phyloP scores from a whole-genome alignment of 1,140 invertebrate genomes.

The Calycopis cecrops region DNA sequence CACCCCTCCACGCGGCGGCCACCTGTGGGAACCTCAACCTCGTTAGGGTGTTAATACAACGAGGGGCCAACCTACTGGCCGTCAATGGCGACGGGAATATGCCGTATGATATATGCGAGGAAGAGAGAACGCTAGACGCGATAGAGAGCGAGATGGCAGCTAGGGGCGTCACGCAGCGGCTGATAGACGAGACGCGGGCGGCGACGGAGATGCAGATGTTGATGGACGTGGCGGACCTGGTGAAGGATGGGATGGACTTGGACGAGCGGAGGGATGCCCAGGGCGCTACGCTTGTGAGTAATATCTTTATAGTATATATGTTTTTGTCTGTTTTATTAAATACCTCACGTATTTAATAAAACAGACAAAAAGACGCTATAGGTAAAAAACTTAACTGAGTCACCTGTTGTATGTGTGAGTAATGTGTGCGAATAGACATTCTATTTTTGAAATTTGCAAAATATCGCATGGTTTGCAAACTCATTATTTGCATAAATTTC shows the following conservation, averaged over 20 bases:
- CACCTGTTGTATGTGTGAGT: no score
- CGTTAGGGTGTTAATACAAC: conserved; percentile 86
- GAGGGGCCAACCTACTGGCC: conserved; percentile 96
- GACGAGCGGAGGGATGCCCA: conserved; percentile 88
- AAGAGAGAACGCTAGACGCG: conserved; percentile 95
- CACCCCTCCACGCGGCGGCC: conserved; percentile 97
- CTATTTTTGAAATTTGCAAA: no score
- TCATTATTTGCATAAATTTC: no score
- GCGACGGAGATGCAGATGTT: conserved; percentile 95
- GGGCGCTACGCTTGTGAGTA: conserved; percentile 93
- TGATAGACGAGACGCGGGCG: conserved; percentile 96
- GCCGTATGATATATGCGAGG: conserved; percentile 99
- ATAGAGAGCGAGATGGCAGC: conserved; percentile 99
- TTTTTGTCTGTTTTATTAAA: no score
- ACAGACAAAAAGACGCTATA: no score
- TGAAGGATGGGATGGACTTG: conserved; percentile 85
- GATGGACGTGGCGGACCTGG: conserved; percentile 85
- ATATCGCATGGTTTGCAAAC: no score
- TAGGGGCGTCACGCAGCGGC: conserved; percentile 90
- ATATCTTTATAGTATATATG: no score
- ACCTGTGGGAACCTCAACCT: conserved; percentile 97
- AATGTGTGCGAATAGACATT: no score
- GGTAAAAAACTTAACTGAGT: no score
- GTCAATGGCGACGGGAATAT: conserved; percentile 99
- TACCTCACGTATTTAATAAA: no score